phyloP scores from a whole-genome alignment of 2,113 vertebrate species.

The Opisthocomus hoazin region DNA sequence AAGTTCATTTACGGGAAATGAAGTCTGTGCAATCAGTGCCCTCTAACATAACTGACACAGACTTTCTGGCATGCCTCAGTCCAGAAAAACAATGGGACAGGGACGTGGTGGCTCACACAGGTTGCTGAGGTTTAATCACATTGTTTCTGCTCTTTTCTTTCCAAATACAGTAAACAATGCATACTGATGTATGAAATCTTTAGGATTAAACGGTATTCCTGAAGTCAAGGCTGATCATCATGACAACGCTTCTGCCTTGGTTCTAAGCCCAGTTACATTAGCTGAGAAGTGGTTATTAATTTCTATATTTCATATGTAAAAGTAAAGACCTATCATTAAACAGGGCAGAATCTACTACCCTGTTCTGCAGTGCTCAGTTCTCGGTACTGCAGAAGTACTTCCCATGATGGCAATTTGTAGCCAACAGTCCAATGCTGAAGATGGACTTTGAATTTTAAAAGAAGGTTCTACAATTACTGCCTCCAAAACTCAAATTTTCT shows the following conservation, averaged over 20 bases:
- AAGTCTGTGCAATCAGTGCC: neutral
- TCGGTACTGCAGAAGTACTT: neutral
- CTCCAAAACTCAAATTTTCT: neutral
- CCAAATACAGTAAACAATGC: neutral
- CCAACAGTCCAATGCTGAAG: neutral
- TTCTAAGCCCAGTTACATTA: neutral
- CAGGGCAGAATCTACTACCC: neutral
- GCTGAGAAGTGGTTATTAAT: neutral
- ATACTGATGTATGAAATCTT: neutral
- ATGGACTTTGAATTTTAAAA: neutral
- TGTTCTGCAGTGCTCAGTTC: neutral
- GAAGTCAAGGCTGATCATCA: neutral
- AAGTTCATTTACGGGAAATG: neutral
- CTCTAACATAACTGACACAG: neutral
- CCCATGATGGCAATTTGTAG: neutral
- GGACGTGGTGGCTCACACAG: too few relatives aligned
- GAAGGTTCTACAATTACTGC: neutral
- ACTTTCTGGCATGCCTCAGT: neutral
- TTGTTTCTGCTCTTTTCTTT: neutral
- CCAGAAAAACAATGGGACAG: neutral
- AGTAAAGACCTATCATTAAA: neutral
- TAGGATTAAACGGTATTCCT: neutral
- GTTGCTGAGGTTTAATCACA: neutral
- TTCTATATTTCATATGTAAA: neutral
- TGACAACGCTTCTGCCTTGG: neutral